Conservation (phyloP, 1,140 invertebrate species). For the Centruroides sculpturatus region DNA sequence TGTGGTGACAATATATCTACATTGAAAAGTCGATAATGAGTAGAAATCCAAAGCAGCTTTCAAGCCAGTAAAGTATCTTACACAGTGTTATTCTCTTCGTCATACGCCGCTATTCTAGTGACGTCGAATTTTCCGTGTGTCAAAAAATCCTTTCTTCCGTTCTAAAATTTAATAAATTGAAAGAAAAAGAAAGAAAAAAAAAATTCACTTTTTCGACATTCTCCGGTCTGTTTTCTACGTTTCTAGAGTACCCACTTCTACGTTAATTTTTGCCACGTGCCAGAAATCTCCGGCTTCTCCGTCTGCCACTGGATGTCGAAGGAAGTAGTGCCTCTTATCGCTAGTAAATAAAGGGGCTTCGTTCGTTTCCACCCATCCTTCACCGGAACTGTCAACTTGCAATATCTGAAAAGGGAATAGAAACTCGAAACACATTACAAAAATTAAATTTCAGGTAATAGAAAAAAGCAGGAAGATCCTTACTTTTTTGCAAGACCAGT, state of each 20-base stretch:
- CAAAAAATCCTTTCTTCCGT: constrained; percentile 35
- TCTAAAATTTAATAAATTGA: background rate
- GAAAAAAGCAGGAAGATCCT: constrained; percentile 17
- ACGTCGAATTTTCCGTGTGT: constrained; percentile 62
- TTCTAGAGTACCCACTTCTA: constrained; percentile 10
- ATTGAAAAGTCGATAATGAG: constrained; percentile 2
- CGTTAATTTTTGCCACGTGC: constrained; percentile 45
- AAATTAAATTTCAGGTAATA: too few species aligned
- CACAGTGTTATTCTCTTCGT: constrained; percentile 46
- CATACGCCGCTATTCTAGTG: constrained; percentile 62
- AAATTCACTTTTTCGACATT: too few species aligned
- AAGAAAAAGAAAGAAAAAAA: too few species aligned
- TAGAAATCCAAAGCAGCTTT: too few species aligned
- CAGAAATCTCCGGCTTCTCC: constrained; percentile 40
- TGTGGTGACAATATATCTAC: constrained; percentile 71
- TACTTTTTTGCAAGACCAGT: constrained; percentile 75
- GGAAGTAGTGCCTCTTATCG: constrained; percentile 21
- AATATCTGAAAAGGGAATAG: too few species aligned
- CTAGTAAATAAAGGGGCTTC: too few species aligned
- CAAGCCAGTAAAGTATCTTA: constrained; percentile 28
- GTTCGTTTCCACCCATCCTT: too few species aligned
- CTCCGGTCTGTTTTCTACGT: too few species aligned
- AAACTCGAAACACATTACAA: too few species aligned
- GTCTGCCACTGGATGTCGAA: constrained; percentile 43
- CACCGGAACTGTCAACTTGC: too few species aligned